Conservation (phyloP, 1,140 invertebrate genomes). For the Panulirus ornatus region DNA sequence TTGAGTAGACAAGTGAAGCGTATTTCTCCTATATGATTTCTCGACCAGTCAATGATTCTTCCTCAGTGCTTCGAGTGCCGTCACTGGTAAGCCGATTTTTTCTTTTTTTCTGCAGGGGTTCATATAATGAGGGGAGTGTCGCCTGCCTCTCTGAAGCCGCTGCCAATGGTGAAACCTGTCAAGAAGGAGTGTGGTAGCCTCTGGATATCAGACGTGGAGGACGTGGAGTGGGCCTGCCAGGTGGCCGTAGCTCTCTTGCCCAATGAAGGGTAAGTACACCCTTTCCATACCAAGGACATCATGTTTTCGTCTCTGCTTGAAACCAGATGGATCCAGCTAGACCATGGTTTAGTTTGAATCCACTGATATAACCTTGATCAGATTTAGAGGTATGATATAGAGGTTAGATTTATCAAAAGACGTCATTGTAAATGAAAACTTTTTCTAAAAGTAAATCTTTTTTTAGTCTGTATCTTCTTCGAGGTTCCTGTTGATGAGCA, state of each 20-base stretch:
- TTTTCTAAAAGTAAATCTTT: no score
- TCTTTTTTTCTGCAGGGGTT: conserved; percentile 8
- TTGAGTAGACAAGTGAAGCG: no score
- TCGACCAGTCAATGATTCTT: no score
- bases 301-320: no score
- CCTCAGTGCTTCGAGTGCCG: no score
- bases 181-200: neutral
- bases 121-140: conserved; percentile 23
- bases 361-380: no score
- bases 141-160: neutral
- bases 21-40: no score
- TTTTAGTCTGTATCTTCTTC: no score
- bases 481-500: no score
- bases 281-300: neutral
- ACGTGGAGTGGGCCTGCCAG: neutral
- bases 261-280: neutral
- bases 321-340: no score
- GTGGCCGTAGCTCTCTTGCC: neutral
- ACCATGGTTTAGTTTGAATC: no score
- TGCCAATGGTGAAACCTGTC: neutral
- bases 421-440: neutral
- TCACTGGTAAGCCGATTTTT: no score
- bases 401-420: neutral
- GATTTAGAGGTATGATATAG: neutral
- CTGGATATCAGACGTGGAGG: conserved; percentile 15